phyloP scores from a whole-genome alignment of 2,113 vertebrate genomes.

The Semnornis frantzii region DNA sequence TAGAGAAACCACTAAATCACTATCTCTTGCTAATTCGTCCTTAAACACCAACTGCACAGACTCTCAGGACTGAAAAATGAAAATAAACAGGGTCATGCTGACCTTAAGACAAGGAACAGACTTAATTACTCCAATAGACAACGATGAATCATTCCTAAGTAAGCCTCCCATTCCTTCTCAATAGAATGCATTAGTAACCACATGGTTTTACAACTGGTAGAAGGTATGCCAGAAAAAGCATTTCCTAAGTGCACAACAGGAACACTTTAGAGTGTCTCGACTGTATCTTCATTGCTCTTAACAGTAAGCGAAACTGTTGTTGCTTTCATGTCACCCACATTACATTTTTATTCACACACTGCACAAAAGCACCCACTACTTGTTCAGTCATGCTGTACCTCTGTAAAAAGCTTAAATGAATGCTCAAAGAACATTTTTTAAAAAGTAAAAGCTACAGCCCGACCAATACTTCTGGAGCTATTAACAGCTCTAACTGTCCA shows the following conservation, averaged over 20 bases:
- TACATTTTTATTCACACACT: not conserved
- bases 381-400: not conserved
- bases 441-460: constrained; percentile 25
- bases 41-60: not conserved
- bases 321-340: not conserved
- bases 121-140: constrained; percentile 54
- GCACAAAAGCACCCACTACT: not conserved
- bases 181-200: constrained; percentile 38
- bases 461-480: constrained; percentile 10
- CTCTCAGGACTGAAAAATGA: not conserved
- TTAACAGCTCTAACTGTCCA: not conserved
- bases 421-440: not conserved
- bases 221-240: not conserved
- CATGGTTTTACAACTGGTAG: constrained; percentile 12
- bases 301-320: not conserved
- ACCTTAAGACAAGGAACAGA: constrained; percentile 39
- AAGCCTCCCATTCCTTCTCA: constrained; percentile 31
- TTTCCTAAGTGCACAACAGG: not conserved
- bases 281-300: not conserved
- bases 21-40: not conserved
- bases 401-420: constrained; percentile 5
- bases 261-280: not conserved
- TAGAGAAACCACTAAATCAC: not conserved
- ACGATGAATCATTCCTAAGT: constrained; percentile 42
- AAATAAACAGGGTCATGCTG: constrained; percentile 52